phyloP scores from a whole-genome alignment of 1,140 invertebrate genomes.

The Pseudomyrmex gracilis region DNA sequence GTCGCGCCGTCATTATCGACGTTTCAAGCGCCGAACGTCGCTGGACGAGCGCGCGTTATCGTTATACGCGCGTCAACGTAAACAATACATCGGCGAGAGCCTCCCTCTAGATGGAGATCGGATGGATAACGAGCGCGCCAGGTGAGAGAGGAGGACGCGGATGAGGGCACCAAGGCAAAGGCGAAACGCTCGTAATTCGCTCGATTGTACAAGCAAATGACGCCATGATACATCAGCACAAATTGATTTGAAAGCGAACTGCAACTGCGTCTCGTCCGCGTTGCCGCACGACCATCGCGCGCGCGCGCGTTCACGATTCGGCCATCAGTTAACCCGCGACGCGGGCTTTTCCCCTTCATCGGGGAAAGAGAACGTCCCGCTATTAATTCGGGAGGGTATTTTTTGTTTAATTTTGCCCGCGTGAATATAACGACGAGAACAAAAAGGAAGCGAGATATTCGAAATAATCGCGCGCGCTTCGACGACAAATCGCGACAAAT shows the following conservation, averaged over 20 bases:
- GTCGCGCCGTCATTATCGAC: constrained; percentile 58
- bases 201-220: constrained; percentile 69
- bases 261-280: constrained; percentile 26
- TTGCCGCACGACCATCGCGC: constrained; percentile 31
- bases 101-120: constrained; percentile 25
- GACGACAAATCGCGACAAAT: not conserved
- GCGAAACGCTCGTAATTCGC: constrained; percentile 57
- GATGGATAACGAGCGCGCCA: constrained; percentile 31
- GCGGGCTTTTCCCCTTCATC: constrained; percentile 36
- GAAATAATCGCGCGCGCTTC: too few species aligned
- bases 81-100: constrained; percentile 52
- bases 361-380: not conserved
- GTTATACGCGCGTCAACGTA: constrained; percentile 62
- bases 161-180: constrained; percentile 14
- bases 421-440: not conserved
- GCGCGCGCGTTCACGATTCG: constrained; percentile 6
- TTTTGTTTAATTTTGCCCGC: constrained; percentile 12
- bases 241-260: constrained; percentile 70
- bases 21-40: constrained; percentile 44
- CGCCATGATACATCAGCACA: constrained; percentile 68
- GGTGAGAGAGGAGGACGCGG: constrained; percentile 32
- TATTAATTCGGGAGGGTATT: constrained; percentile 49
- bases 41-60: constrained; percentile 58
- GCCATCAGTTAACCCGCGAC: constrained; percentile 60
- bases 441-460: too few species aligned